phyloP scores from a whole-genome alignment of 2,797 vertebrate genomes.

The Anisognathus igniventris region DNA sequence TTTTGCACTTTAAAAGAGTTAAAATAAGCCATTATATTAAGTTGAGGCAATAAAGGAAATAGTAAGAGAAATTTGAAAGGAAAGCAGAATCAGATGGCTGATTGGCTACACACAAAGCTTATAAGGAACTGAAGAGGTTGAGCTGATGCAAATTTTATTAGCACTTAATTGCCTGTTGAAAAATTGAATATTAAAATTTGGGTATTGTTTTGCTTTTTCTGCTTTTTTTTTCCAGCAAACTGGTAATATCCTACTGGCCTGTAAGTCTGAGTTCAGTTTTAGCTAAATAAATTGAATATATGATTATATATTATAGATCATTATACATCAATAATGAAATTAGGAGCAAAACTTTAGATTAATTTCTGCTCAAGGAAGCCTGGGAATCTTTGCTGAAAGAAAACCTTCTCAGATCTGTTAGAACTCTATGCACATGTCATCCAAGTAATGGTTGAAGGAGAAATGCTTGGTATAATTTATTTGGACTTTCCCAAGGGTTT shows the following conservation, averaged over 20 bases:
- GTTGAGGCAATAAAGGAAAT: not conserved
- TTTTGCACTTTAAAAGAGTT: not conserved
- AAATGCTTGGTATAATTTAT: conserved; percentile 8
- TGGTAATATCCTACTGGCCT: not conserved
- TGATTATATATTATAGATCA: not conserved
- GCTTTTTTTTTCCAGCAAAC: not conserved
- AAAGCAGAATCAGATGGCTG: not conserved
- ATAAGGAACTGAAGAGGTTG: not conserved
- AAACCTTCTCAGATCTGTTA: not conserved
- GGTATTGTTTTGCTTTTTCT: not conserved
- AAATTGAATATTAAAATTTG: not conserved
- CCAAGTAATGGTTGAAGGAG: conserved; percentile 1
- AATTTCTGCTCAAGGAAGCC: not conserved
- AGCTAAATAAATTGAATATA: not conserved
- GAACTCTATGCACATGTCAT: not conserved
- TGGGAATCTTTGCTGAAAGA: not conserved
- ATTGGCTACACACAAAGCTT: not conserved
- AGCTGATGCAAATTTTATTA: not conserved
- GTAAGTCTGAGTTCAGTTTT: not conserved
- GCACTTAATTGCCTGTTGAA: not conserved
- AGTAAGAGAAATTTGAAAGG: not conserved
- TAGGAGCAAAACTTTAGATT: not conserved
- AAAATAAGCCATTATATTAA: not conserved
- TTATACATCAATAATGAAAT: not conserved
- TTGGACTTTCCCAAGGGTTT: conserved; percentile 4